A percentile compares a stretch with the other conserved stretches of the same genome.
phyloP scores from a whole-genome alignment of 1,140 invertebrate species.

The Battus philenor region DNA sequence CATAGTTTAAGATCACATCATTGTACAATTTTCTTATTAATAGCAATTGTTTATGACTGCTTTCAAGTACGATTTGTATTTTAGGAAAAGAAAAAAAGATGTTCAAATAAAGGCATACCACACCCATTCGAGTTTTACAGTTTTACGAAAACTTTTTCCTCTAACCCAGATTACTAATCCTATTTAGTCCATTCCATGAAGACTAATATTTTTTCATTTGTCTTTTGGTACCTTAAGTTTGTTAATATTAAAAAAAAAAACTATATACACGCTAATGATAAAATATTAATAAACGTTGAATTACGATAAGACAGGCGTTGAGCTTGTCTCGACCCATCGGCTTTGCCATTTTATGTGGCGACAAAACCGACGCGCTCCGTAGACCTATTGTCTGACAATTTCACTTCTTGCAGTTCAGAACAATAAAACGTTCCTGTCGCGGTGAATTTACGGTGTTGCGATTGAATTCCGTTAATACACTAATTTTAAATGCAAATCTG shows the following conservation, averaged over 20 bases:
- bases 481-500: no score
- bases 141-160: no score
- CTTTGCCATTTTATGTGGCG: neutral
- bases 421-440: slow-evolving; percentile 11
- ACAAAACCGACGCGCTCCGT: neutral
- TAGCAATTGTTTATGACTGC: neutral
- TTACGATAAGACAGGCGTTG: neutral
- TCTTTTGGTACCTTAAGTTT: no score
- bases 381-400: slow-evolving; percentile 11
- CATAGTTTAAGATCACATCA: neutral
- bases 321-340: neutral
- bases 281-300: no score
- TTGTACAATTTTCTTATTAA: neutral
- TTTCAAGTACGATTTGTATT: neutral
- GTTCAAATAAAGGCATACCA: slow-evolving; percentile 29
- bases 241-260: no score
- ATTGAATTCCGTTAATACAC: slow-evolving; percentile 6
- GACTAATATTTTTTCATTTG: no score
- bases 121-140: no score
- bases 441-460: neutral
- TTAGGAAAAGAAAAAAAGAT: neutral
- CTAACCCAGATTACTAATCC: no score
- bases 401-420: neutral
- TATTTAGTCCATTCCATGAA: no score
- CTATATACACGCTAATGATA: no score